A percentile compares a stretch with the other conserved stretches of the same genome.
Evolutionary conservation across 2,888 invertebrate genomes (phyloP).

Genomic region (Neoscelio sp.): DNA sequence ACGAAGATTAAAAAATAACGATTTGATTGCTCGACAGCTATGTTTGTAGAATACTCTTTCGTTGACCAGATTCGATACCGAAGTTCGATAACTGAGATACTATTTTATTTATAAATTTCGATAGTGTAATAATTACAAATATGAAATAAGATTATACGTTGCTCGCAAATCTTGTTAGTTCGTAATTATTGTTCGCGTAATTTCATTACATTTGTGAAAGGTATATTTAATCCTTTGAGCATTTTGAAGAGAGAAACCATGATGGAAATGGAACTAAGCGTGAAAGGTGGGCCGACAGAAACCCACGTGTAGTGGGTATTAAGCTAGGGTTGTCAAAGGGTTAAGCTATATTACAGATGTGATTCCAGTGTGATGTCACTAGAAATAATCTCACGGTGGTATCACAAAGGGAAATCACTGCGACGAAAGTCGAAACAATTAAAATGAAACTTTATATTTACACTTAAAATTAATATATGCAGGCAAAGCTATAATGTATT

Average conservation of each 20-base stretch:
- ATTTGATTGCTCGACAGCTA: no score
- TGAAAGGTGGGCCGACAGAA: constrained; percentile 36
- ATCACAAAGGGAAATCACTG: constrained; percentile 18
- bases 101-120: neutral
- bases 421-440: constrained; percentile 7
- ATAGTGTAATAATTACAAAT: neutral
- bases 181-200: constrained; percentile 29
- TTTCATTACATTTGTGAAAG: constrained; percentile 24
- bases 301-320: constrained; percentile 31
- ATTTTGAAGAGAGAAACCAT: constrained; percentile 38
- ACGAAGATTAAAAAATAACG: no score
- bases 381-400: neutral
- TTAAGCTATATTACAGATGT: constrained; percentile 25
- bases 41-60: no score
- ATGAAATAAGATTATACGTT: neutral
- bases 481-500: no score
- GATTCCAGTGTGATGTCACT: constrained; percentile 17
- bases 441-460: neutral
- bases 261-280: constrained; percentile 40
- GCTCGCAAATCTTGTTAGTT: neutral
- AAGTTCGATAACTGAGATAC: no score
- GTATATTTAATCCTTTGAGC: constrained; percentile 34
- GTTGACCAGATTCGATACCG: no score
- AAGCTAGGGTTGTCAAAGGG: constrained; percentile 31
- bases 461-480: no score